Base-by-base conservation (phyloP, 2,113 vertebrate species). In the Sylvilagus bachmani region DNA sequence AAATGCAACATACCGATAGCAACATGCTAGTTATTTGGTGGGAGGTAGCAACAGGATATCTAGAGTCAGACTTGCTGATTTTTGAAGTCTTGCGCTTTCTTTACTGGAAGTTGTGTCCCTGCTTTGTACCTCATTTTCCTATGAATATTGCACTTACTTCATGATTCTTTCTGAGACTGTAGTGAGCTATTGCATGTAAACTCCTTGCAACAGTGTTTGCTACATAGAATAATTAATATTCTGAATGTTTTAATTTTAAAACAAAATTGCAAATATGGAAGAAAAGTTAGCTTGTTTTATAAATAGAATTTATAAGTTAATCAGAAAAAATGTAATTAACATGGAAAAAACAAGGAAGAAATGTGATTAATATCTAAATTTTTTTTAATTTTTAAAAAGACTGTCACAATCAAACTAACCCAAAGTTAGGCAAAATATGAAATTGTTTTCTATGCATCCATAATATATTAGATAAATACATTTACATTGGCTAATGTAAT, bases 211-310 rank as follows among this genome's bases (percentile, higher is more conserved):
- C 21, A 49, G 29, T 17, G 36, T 16, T 61, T 91, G 27, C 91
- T 19, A 64, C 29, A 87, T 31, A 61, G 11, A 55, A 64, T 75
- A 82, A 25, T 78, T 61, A 91, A 8, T 58, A 2, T 80, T 94
- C 49, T 78, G 73, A 83, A 3, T 74, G 11, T 16, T 73, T 6
- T 71, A 24, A 0, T 75, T 89, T 71, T 80, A 64, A 93, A 93
- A 90, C 9, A 94, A 64, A 87, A 74, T 87, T 93, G 5, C 4
- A 75, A 95, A 62, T n/a, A 53, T 31, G 33, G 53, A 29, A 84
- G 25, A 87, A 84, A 4, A 74, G n/a, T n/a, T 64, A 75, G 9
- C 2, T 92, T 77, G 1, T 61, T 86, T 69, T 53, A 64, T 73
- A 77, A 61, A 85, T 84, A 92, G 69, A n/a, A 25, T 70, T 86